Evolutionary conservation across 2,888 invertebrate genomes (phyloP).

Genomic region (Limnephilus auricula): DNA sequence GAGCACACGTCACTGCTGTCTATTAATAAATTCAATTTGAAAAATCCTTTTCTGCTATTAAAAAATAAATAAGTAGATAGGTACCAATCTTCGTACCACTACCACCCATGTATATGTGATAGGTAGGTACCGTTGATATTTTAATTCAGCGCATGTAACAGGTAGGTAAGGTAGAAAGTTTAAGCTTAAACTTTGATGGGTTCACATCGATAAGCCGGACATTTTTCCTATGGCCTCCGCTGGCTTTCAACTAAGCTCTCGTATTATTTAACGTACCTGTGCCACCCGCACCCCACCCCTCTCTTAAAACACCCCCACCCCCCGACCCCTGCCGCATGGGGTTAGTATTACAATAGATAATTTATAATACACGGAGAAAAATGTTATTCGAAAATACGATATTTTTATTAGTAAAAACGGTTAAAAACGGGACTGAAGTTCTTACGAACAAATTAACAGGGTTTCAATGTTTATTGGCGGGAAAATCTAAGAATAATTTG

Average conservation of each 20-base stretch:
- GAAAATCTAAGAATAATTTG: no score
- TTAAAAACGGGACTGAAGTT: no score
- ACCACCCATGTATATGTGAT: background rate
- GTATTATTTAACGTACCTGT: background rate
- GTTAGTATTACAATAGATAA: background rate
- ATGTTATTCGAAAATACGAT: no score
- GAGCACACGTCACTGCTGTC: no score
- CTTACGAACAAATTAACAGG: no score
- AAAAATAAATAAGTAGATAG: no score
- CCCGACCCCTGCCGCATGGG: background rate
- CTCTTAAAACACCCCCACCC: no score
- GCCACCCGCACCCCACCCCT: background rate
- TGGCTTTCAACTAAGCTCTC: conserved; percentile 24
- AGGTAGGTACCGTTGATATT: background rate
- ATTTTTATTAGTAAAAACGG: no score
- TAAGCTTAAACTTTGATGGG: conserved; percentile 32
- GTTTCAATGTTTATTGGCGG: no score
- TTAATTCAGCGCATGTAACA: background rate
- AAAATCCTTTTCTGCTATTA: no score
- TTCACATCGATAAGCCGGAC: conserved; percentile 27
- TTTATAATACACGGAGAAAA: background rate
- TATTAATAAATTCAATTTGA: no score
- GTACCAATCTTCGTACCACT: background rate
- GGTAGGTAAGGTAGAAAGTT: background rate
- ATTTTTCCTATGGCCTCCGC: conserved; percentile 20